These are phyloP conservation scores for Phylloscopus whistleri DNA, from an alignment of 2,113 vertebrate species.

Conservation along the genomic window DNA sequence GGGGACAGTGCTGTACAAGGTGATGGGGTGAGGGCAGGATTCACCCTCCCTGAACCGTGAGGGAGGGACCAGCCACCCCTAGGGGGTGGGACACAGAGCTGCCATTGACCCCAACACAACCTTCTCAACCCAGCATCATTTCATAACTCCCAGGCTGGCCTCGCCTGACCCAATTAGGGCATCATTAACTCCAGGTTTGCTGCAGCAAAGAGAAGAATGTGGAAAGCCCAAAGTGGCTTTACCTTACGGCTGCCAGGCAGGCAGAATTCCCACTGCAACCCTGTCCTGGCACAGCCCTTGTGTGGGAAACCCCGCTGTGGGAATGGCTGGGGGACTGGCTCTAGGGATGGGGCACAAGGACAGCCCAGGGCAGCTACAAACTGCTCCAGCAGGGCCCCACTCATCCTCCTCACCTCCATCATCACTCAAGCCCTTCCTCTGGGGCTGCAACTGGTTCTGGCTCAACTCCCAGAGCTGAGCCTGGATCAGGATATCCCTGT, in stretches of 20 bases:
- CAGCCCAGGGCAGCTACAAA: neutral
- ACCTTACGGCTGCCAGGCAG: rapidly evolving
- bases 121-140: neutral
- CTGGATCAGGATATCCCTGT: too few species aligned
- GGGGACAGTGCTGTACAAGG: neutral
- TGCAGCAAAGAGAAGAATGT: neutral
- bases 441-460: rapidly evolving
- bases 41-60: neutral
- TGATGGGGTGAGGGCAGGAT: neutral
- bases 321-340: neutral
- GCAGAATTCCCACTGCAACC: rapidly evolving
- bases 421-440: neutral
- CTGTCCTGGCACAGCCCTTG: rapidly evolving
- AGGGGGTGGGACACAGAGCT: neutral
- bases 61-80: neutral
- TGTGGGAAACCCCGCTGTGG: rapidly evolving
- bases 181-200: neutral
- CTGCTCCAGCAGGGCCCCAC: neutral
- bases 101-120: neutral
- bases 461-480: neutral
- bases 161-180: rapidly evolving
- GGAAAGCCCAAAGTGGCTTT: neutral
- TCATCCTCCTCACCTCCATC: neutral
- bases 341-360: neutral
- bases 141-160: neutral